These are phyloP conservation scores for Halcyon badia DNA, from an alignment of 2,797 vertebrate genomes.

Conservation along the genomic window DNA sequence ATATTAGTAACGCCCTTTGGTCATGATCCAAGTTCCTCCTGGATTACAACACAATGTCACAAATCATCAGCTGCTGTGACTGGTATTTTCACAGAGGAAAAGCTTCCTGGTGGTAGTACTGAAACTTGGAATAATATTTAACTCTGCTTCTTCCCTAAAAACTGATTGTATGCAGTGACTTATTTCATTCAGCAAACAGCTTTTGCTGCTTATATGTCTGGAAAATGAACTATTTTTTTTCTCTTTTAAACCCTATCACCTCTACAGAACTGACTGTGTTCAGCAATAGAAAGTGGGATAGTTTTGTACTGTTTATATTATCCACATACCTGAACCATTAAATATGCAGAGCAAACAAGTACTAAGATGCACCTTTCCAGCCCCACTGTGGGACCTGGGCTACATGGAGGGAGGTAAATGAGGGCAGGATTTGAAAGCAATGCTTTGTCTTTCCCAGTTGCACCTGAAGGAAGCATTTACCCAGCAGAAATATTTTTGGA, in stretches of 20 bases:
- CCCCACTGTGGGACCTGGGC: neutral
- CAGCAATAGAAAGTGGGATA: neutral
- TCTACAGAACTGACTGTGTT: neutral
- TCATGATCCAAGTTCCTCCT: slow-evolving; percentile 57
- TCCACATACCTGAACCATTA: neutral
- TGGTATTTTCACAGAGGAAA: slow-evolving; percentile 22
- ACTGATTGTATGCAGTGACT: neutral
- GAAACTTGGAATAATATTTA: slow-evolving; percentile 17
- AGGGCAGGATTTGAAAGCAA: neutral
- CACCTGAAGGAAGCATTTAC: neutral
- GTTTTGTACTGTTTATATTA: neutral
- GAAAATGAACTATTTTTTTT: neutral
- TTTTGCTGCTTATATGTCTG: neutral
- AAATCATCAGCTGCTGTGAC: slow-evolving; percentile 41
- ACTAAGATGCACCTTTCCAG: neutral
- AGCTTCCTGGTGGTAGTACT: neutral
- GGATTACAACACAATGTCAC: slow-evolving; percentile 43
- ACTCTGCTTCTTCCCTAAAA: neutral
- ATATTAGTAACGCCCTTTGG: slow-evolving; percentile 60
- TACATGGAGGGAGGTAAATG: neutral
- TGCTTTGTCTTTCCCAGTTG: neutral
- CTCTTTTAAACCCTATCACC: neutral
- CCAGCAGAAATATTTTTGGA: neutral
- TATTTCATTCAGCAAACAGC: neutral
- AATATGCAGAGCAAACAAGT: neutral